Conservation (phyloP, 2,113 vertebrate species). For the Coracopsis vasa region DNA sequence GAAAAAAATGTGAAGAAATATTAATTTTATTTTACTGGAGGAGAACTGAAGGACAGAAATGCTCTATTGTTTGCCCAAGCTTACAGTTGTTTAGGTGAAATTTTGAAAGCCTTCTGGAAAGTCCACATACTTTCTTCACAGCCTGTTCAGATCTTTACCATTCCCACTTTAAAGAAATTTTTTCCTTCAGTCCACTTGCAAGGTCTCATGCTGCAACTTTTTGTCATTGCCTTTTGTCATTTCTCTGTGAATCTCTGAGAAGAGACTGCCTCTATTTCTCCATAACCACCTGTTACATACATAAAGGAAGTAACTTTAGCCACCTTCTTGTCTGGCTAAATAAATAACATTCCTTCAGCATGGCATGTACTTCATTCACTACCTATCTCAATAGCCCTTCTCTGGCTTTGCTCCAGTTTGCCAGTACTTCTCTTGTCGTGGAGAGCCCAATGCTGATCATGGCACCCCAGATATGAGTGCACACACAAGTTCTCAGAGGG, state of each 20-base stretch:
- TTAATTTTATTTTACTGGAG: neutral
- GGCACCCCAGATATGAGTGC: neutral
- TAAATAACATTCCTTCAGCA: neutral
- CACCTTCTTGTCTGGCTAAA: neutral
- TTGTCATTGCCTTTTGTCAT: neutral
- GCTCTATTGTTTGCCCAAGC: neutral
- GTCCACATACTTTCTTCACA: neutral
- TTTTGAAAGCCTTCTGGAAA: neutral
- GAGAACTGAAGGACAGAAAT: neutral
- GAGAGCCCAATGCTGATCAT: fast-evolving
- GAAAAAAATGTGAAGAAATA: neutral
- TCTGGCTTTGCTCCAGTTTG: neutral
- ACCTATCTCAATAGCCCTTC: neutral
- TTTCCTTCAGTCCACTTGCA: neutral
- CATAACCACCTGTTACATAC: fast-evolving
- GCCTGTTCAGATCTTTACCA: neutral
- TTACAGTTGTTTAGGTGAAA: neutral
- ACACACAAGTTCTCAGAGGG: neutral
- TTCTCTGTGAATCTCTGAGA: neutral
- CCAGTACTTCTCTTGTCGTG: neutral
- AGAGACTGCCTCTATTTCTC: neutral
- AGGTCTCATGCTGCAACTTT: neutral
- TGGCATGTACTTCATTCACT: neutral
- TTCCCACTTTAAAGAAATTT: neutral
- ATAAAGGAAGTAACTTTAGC: neutral